A percentile compares a stretch with the other conserved stretches of the same genome.
These are phyloP conservation scores for Plagodis dolabraria DNA, from an alignment of 2,888 invertebrate species.

Conservation along the genomic window DNA sequence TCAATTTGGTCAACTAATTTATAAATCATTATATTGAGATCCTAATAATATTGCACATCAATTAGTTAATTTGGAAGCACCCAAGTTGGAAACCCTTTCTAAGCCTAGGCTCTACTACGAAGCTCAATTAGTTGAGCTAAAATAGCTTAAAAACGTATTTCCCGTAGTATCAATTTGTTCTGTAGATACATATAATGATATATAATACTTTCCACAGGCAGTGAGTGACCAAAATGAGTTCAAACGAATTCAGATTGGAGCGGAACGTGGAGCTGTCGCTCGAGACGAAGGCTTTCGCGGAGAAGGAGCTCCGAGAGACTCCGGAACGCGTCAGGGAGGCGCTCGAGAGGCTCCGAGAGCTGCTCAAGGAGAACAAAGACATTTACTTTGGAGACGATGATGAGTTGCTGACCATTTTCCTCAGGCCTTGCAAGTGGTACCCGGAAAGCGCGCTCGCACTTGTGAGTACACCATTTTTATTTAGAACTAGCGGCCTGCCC, in stretches of 20 bases:
- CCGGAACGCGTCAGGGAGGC: constrained; percentile 87
- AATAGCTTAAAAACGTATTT: no score
- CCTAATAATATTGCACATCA: no score
- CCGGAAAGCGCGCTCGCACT: constrained; percentile 91
- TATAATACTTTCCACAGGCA: constrained; percentile 43
- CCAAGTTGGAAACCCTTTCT: no score
- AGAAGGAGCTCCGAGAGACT: constrained; percentile 88
- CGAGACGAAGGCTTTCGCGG: constrained; percentile 85
- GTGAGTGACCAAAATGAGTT: constrained; percentile 59
- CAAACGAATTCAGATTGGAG: constrained; percentile 84
- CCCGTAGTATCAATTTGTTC: no score
- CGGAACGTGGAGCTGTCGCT: constrained; percentile 83
- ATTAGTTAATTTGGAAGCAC: no score
- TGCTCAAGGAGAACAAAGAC: constrained; percentile 88
- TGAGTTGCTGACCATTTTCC: constrained; percentile 90
- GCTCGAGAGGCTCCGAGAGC: constrained; percentile 85
- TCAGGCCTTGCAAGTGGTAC: constrained; percentile 93
- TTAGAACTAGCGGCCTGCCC: no score
- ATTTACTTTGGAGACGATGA: constrained; percentile 90
- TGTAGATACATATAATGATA: no score
- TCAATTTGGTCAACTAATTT: no score
- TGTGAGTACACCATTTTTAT: constrained; percentile 78
- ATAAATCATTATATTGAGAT: no score
- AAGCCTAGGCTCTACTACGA: no score
- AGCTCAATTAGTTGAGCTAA: no score